A percentile compares a stretch with the other conserved stretches of the same genome.
Conservation (phyloP, 2,113 vertebrate genomes). For the Cebidichthys violaceus region DNA sequence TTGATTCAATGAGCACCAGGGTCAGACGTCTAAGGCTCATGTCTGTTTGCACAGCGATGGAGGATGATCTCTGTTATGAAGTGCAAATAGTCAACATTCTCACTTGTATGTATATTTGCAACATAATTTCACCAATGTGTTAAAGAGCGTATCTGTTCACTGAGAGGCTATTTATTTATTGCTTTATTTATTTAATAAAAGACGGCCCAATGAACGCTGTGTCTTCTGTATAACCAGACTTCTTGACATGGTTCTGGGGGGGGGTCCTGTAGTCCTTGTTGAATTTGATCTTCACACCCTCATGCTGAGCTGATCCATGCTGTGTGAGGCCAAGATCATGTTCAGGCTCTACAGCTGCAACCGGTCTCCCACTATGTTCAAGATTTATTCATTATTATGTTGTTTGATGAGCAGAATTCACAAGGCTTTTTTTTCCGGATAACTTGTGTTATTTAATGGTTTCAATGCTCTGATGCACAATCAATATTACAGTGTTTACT, state of each 20-base stretch:
- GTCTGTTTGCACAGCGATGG: neutral
- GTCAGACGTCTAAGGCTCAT: neutral
- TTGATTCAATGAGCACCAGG: slow-evolving; percentile 9
- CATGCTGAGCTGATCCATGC: neutral
- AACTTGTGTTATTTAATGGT: neutral
- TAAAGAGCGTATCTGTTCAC: slow-evolving; percentile 31
- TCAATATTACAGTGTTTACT: slow-evolving; percentile 16
- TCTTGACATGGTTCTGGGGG: neutral
- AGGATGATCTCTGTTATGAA: neutral
- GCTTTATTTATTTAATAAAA: neutral
- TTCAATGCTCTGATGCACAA: slow-evolving; percentile 20
- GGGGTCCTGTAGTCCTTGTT: neutral
- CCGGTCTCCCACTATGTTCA: neutral
- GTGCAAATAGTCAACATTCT: slow-evolving; percentile 59
- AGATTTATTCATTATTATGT: neutral
- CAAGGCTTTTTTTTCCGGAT: neutral
- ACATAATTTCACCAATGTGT: slow-evolving; percentile 6
- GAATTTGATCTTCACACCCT: neutral
- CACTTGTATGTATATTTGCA: slow-evolving; percentile 47
- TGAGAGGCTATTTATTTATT: slow-evolving; percentile 54
- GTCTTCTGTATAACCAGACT: neutral
- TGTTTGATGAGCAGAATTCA: neutral
- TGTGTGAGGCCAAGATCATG: neutral
- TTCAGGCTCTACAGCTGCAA: neutral
- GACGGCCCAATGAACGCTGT: neutral